Evolutionary conservation across 1,140 invertebrate species (phyloP), one percentile per base, ranked within the genome.

Genomic region (Plutomurus gul): DNA sequence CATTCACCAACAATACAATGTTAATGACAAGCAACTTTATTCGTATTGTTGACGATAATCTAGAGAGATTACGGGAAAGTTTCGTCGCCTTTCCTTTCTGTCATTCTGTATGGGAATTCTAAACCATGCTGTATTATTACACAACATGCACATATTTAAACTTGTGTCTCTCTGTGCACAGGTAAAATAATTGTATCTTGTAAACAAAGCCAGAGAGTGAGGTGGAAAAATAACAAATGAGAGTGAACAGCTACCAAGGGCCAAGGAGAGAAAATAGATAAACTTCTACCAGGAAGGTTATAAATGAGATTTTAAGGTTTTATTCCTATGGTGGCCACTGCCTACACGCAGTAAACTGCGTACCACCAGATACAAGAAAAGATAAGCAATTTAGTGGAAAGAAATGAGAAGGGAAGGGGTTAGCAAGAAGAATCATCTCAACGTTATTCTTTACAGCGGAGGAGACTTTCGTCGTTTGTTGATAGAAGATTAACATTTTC

Each of bases 1-100:
- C 11, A n/a, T n/a, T n/a, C 16, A 60, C 27, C 13, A 60, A 60
- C 51, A 65, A 65, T 65, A 30, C 56, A 6, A 11, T 30, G 4
- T n/a, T 65, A 65, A 65, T 65, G 56, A 65, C 56, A 65, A 65
- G 56, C 56, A 65, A 65, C 10, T 65, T 65, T 65, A 36, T 33
- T 30, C 56, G 30, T 65, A 65, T 65, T 65, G 56, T 36, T 33
- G 8, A n/a, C 27, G 56, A 36, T 65, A 65, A 65, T 65, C 56
- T 65, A 33, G 4, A 4, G 16, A 65, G 56, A 65, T 65, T 65
- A 65, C 27, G 4, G 27, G 4, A 4, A 56, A 65, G 25, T 65
- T 60, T 51, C 47, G 13, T 51, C 47, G 27, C 56, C 30, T 65
- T 65, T 65, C 36, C 56, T 7, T 65, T 4, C 3, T 2, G n/a